Evolutionary conservation across 2,113 vertebrate species (phyloP), one percentile per base, ranked within the genome.

Genomic region (Leptocoma aspasia): DNA sequence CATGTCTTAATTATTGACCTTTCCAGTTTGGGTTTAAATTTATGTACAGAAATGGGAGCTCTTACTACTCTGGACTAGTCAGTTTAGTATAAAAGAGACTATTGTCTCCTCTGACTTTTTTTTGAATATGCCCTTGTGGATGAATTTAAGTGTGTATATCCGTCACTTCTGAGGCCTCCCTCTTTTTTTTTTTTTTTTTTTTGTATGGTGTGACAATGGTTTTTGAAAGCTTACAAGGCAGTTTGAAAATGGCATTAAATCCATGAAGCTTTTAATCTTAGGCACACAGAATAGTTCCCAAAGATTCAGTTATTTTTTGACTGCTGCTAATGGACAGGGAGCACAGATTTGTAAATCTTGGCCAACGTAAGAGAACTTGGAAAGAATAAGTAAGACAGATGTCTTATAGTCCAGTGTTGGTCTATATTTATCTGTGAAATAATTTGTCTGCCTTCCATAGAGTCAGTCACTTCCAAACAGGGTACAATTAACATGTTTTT

Each of bases 321-420:
- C 92, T 97, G 89, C 90, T 97, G 87, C 95, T 97, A 97, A 64
- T 1, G 42, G 80, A 86, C 50, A 83, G 94, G 90, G 95, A 97
- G 73, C 61, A 75, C 66, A 95, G 37, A 78, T 83, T 97, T 90
- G 54, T 95, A 95, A 96, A 73, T 96, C 73, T 97, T 92, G 73
- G 86, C 59, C 89, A 89, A 5, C 89, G 59, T 88, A 96, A 87
- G 84, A 97, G 79, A 98, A 94, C 65, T 91, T 97, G 88, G 90
- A 93, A 82, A 97, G 91, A 98, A 8, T 31, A 89, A 92, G 66
- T 87, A 94, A 91, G 92, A 96, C 89, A 65, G 28, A 30, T 63
- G 22, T n/a, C n/a, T n/a, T n/a, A n/a, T n/a, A n/a, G n/a, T n/a
- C n/a, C 15, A 61, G 3, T 60, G 26, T 60, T 88, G 42, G 45